Evolutionary conservation across 2,113 vertebrate species (phyloP).

Genomic region (Pterophyllum scalare): DNA sequence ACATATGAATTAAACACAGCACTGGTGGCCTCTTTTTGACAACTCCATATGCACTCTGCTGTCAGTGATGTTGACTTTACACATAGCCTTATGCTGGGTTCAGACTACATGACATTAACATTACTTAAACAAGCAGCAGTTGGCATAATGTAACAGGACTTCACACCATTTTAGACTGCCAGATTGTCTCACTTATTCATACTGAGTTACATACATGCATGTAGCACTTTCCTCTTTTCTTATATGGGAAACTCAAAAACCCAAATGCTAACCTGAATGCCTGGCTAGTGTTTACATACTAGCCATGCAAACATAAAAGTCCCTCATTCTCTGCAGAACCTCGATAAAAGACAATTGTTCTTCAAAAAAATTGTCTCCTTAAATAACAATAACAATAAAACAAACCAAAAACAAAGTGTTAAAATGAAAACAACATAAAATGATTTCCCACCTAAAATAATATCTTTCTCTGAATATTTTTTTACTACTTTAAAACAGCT

Average conservation of each 20-base stretch:
- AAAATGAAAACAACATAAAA: background rate
- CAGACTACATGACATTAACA: background rate
- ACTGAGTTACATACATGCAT: background rate
- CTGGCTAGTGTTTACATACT: background rate
- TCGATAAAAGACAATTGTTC: no score
- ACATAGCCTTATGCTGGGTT: background rate
- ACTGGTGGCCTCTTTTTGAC: conserved; percentile 4
- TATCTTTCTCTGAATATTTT: background rate
- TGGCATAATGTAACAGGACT: background rate
- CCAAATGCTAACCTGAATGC: background rate
- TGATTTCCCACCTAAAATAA: no score
- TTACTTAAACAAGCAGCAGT: background rate
- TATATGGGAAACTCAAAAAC: background rate
- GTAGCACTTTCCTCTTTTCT: background rate
- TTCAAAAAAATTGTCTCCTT: no score
- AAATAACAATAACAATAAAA: background rate
- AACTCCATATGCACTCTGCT: background rate
- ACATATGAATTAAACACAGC: background rate
- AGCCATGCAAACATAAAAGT: background rate
- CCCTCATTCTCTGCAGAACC: background rate
- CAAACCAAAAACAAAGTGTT: background rate
- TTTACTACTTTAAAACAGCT: background rate
- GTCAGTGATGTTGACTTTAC: background rate
- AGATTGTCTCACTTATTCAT: background rate
- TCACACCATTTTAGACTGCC: background rate